These are phyloP conservation scores for Mastomys natalensis DNA, from an alignment of 2,113 vertebrate species.

Conservation along the genomic window DNA sequence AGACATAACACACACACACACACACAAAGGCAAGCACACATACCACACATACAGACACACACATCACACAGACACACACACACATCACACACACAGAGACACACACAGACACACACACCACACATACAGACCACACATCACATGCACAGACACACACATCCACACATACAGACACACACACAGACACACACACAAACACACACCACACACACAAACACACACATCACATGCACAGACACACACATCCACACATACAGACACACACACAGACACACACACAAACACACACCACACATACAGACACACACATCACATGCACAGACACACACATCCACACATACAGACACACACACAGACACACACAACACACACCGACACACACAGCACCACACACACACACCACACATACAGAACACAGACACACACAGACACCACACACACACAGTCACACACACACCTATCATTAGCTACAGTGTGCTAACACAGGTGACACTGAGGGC, in stretches of 20 bases:
- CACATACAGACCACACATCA: neutral
- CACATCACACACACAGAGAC: fast-evolving
- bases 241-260: fast-evolving
- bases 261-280: neutral
- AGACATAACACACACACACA: neutral
- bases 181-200: no score
- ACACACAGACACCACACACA: neutral
- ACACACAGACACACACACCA: no score
- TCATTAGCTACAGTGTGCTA: neutral
- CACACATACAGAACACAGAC: neutral
- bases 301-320: neutral
- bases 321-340: neutral
- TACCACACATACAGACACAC: fast-evolving
- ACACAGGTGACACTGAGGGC: neutral
- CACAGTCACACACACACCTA: no score
- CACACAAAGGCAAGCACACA: neutral
- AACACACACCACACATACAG: no score
- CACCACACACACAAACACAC: neutral
- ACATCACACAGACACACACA: neutral
- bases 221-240: neutral
- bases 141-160: fast-evolving
- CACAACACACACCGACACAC: neutral
- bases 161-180: neutral
- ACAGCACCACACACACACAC: neutral
- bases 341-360: neutral